phyloP scores from a whole-genome alignment of 2,888 invertebrate species.

The Sinotaia quadrata region DNA sequence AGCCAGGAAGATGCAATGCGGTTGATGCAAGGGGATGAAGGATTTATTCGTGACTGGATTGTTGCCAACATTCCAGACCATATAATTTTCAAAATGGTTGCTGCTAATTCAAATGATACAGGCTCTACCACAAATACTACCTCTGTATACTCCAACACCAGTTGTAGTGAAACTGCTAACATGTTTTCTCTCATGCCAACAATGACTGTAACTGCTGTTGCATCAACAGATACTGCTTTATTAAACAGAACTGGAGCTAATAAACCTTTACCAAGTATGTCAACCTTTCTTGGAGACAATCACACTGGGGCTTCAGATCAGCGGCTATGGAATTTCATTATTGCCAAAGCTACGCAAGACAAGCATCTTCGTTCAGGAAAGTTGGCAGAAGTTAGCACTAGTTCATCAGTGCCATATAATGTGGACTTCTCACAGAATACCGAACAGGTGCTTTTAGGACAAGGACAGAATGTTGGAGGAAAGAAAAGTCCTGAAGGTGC shows the following conservation, averaged over 20 bases:
- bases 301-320: not conserved
- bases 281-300: slow-evolving; percentile 1
- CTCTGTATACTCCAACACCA: not conserved
- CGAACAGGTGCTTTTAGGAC: not conserved
- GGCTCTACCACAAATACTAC: not conserved
- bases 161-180: not conserved
- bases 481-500: not conserved
- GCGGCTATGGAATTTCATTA: slow-evolving; percentile 15
- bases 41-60: slow-evolving; percentile 27
- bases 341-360: slow-evolving; percentile 15
- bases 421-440: not conserved
- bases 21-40: slow-evolving; percentile 19
- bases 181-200: slow-evolving; percentile 1
- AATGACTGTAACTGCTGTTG: not conserved
- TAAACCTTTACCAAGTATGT: not conserved
- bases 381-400: not conserved
- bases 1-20: slow-evolving; percentile 25
- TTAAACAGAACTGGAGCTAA: not conserved
- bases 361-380: not conserved
- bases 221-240: not conserved
- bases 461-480: not conserved
- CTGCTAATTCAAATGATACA: not conserved
- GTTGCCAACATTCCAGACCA: slow-evolving; percentile 27
- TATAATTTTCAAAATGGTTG: slow-evolving; percentile 29
- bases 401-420: not conserved